These are phyloP conservation scores for Stenolophus ochropezus DNA, from an alignment of 2,888 invertebrate genomes.

Conservation along the genomic window DNA sequence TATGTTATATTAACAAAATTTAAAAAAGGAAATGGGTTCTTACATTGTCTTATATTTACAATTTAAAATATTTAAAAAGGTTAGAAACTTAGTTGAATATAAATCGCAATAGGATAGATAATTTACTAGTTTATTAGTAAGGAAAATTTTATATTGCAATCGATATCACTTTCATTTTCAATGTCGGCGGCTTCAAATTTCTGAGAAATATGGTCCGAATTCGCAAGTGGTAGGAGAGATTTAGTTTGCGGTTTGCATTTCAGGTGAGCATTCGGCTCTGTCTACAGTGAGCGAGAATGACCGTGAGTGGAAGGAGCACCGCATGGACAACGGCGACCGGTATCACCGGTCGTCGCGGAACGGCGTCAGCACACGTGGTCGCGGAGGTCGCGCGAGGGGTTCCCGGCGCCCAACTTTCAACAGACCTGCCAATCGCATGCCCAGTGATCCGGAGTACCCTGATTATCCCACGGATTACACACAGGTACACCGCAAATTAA, in stretches of 20 bases:
- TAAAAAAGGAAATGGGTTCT: too few species aligned
- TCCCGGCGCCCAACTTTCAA: slow-evolving; percentile 72
- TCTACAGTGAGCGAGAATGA: slow-evolving; percentile 72
- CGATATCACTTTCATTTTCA: not conserved
- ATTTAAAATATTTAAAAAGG: too few species aligned
- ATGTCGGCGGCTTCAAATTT: not conserved
- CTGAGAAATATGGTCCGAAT: not conserved
- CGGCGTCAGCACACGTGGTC: slow-evolving; percentile 67
- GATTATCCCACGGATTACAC: slow-evolving; percentile 73
- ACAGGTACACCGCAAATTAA: slow-evolving; percentile 69
- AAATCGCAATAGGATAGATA: too few species aligned
- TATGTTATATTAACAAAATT: not conserved
- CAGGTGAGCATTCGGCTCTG: slow-evolving; percentile 64
- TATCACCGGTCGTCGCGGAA: slow-evolving; percentile 50
- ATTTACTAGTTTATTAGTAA: too few species aligned
- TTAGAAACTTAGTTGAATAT: too few species aligned
- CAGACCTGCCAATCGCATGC: slow-evolving; percentile 72
- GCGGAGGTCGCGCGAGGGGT: slow-evolving; percentile 74
- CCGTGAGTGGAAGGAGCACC: slow-evolving; percentile 69
- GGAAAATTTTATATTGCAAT: too few species aligned
- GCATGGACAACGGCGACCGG: slow-evolving; percentile 61
- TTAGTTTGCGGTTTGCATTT: slow-evolving; percentile 4
- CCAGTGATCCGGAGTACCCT: slow-evolving; percentile 73
- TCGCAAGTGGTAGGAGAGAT: not conserved
- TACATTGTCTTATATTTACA: too few species aligned